phyloP scores from a whole-genome alignment of 2,113 vertebrate genomes.

The Acrocephalus kingi region DNA sequence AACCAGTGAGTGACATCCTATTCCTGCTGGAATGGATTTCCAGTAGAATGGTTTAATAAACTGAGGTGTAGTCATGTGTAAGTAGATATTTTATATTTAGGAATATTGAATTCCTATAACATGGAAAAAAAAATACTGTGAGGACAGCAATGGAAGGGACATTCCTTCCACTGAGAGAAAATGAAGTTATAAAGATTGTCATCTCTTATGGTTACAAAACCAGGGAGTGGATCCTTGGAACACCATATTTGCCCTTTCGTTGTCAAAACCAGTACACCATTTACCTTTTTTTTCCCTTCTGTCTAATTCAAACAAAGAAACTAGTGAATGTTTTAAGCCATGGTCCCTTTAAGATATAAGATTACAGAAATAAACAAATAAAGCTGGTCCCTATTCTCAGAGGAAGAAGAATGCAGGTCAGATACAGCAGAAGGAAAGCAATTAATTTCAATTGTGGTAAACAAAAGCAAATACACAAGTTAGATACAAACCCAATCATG shows the following conservation, averaged over 20 bases:
- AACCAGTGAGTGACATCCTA: not conserved
- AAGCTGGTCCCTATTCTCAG: not conserved
- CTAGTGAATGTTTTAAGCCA: not conserved
- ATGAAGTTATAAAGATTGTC: not conserved
- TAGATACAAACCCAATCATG: not conserved
- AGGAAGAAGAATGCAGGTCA: not conserved
- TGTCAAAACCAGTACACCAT: not conserved
- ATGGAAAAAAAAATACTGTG: not conserved
- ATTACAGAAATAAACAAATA: not conserved
- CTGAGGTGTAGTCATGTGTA: not conserved
- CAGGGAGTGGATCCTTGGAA: not conserved
- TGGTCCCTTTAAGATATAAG: not conserved
- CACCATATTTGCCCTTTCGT: not conserved
- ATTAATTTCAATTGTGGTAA: not conserved
- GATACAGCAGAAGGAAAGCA: not conserved
- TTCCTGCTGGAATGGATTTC: not conserved
- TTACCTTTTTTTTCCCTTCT: not conserved
- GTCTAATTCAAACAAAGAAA: not conserved
- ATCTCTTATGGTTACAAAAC: not conserved
- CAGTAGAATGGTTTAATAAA: not conserved
- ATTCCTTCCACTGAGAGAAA: not conserved
- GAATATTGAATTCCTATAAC: not conserved
- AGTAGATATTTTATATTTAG: not conserved
- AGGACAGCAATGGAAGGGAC: not conserved
- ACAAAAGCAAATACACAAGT: not conserved